A percentile compares a stretch with the other conserved stretches of the same genome.
These are phyloP conservation scores for Bubo bubo DNA, from an alignment of 2,113 vertebrate genomes.

Conservation along the genomic window DNA sequence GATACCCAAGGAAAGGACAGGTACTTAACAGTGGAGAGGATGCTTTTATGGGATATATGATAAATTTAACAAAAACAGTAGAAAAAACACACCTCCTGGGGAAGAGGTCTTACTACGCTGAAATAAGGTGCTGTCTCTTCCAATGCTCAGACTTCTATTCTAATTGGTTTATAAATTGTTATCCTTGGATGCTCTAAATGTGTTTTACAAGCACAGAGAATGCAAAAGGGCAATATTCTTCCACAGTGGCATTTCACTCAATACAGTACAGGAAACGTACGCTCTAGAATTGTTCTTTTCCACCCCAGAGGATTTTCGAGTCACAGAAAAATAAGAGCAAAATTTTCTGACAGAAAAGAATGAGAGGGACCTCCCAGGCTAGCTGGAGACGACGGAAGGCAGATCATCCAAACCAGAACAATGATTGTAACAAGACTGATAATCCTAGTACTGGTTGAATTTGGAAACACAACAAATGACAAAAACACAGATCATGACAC, in stretches of 20 bases:
- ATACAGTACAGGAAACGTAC: not conserved
- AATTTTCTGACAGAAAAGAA: not conserved
- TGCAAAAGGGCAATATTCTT: not conserved
- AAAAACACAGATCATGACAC: not conserved
- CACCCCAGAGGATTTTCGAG: not conserved
- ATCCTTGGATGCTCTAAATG: not conserved
- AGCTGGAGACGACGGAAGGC: not conserved
- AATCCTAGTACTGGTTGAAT: not conserved
- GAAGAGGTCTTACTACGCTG: not conserved
- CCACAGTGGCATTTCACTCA: not conserved
- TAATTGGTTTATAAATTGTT: not conserved
- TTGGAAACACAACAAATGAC: not conserved
- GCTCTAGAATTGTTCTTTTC: not conserved
- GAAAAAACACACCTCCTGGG: not conserved
- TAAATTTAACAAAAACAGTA: not conserved
- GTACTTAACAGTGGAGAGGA: not conserved
- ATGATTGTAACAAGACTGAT: fast-evolving
- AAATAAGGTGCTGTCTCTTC: not conserved
- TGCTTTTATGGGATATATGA: not conserved
- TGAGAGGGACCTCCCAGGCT: not conserved
- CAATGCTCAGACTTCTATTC: not conserved
- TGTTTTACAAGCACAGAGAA: not conserved
- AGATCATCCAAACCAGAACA: not conserved
- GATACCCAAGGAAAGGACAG: not conserved
- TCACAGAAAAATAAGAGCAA: not conserved